Conservation (phyloP, 2,888 invertebrate species). For the Hirtodrosophila alboralis region DNA sequence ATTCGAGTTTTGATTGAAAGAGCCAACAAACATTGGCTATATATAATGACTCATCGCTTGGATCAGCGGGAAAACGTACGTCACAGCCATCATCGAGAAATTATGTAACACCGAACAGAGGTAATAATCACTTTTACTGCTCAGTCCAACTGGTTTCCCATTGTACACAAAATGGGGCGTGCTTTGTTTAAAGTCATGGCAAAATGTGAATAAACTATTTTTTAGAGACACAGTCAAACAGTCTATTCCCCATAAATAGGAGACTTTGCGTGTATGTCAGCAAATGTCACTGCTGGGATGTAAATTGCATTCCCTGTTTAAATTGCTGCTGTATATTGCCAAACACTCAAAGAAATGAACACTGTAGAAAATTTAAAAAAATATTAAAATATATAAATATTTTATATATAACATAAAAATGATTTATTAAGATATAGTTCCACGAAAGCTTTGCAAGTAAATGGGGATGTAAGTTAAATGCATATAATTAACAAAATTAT, state of each 20-base stretch:
- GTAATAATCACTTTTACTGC: constrained; percentile 76
- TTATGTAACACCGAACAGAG: constrained; percentile 71
- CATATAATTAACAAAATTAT: too few species aligned
- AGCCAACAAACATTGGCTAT: constrained; percentile 39
- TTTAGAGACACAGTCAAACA: constrained; percentile 7
- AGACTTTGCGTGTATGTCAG: neutral
- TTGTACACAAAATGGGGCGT: constrained; percentile 43
- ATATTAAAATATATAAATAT: too few species aligned
- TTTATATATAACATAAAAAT: too few species aligned
- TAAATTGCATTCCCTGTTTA: neutral
- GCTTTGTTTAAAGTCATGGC: constrained; percentile 56
- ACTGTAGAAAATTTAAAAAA: too few species aligned
- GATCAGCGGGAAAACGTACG: constrained; percentile 69
- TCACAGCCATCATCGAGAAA: constrained; percentile 49
- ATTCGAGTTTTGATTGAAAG: constrained; percentile 75
- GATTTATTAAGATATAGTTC: too few species aligned
- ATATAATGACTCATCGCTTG: constrained; percentile 60
- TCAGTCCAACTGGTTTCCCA: constrained; percentile 58
- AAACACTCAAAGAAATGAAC: too few species aligned
- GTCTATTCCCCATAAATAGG: neutral
- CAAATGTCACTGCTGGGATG: constrained; percentile 2
- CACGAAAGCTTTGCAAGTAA: too few species aligned
- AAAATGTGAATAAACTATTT: constrained; percentile 69
- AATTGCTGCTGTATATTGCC: constrained; percentile 7
- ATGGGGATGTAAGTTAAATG: too few species aligned